phyloP scores from a whole-genome alignment of 2,888 invertebrate species.

The Diarsia mendica region DNA sequence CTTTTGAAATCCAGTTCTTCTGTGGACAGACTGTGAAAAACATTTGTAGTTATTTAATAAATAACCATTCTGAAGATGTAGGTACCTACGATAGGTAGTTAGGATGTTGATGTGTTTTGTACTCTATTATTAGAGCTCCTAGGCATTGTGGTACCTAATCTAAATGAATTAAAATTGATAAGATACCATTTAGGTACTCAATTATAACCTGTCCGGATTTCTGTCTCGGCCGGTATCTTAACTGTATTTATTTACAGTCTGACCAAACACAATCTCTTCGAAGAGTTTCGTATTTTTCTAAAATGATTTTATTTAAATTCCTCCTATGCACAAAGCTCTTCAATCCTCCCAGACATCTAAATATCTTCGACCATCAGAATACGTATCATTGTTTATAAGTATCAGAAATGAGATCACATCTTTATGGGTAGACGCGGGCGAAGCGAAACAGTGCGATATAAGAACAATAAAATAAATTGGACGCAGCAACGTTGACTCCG shows the following conservation, averaged over 20 bases:
- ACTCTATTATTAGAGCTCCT: too few species aligned
- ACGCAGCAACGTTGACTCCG: constrained; percentile 66
- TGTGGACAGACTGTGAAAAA: not conserved
- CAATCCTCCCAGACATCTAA: constrained; percentile 34
- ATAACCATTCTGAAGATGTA: not conserved
- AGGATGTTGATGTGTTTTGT: too few species aligned
- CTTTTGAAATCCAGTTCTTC: not conserved
- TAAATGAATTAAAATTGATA: not conserved
- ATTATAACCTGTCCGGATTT: not conserved
- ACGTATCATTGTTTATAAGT: constrained; percentile 70
- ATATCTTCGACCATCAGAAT: constrained; percentile 61
- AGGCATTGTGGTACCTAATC: too few species aligned
- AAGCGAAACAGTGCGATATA: constrained; percentile 73
- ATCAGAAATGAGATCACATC: constrained; percentile 74
- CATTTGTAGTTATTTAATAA: not conserved
- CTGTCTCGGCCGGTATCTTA: not conserved
- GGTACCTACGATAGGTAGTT: not conserved
- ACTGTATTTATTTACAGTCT: not conserved
- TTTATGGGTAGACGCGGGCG: constrained; percentile 74
- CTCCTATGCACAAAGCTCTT: constrained; percentile 10
- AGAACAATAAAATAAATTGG: constrained; percentile 82
- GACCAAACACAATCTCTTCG: not conserved
- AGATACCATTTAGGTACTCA: not conserved
- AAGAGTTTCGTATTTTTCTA: not conserved
- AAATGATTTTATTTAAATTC: constrained; percentile 29